phyloP scores from a whole-genome alignment of 2,113 vertebrate species.

The Pipra filicauda region DNA sequence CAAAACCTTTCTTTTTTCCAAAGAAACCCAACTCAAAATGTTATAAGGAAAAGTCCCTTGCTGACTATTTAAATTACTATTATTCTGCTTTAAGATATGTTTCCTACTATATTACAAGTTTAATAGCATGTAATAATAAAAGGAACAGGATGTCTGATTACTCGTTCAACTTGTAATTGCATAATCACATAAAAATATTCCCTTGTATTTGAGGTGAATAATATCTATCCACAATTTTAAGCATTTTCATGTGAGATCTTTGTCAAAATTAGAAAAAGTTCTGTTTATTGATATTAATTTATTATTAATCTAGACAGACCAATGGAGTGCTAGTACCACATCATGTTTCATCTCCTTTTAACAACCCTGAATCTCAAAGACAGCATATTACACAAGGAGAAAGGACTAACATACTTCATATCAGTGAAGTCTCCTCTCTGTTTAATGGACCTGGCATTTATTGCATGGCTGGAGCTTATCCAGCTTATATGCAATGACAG shows the following conservation, averaged over 20 bases:
- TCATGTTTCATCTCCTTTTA: background rate
- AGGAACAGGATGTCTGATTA: background rate
- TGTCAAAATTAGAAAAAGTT: background rate
- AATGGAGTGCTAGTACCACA: background rate
- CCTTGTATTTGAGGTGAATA: background rate
- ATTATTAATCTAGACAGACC: background rate
- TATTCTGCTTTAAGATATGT: background rate
- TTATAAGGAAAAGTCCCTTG: background rate
- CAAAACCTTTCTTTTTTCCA: background rate
- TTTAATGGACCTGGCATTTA: background rate
- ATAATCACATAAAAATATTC: background rate
- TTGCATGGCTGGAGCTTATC: background rate
- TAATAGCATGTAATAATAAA: background rate
- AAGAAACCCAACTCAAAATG: accelerated
- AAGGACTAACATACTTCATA: background rate
- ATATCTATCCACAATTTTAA: background rate
- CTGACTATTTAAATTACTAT: background rate
- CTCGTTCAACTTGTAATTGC: background rate
- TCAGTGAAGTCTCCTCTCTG: background rate
- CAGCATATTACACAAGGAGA: background rate
- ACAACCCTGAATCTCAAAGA: background rate
- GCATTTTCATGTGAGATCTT: background rate
- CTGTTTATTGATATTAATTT: background rate
- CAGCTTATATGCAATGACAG: background rate
- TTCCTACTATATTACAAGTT: background rate